Conservation (phyloP, 1,140 invertebrate species). For the Cydia splendana region DNA sequence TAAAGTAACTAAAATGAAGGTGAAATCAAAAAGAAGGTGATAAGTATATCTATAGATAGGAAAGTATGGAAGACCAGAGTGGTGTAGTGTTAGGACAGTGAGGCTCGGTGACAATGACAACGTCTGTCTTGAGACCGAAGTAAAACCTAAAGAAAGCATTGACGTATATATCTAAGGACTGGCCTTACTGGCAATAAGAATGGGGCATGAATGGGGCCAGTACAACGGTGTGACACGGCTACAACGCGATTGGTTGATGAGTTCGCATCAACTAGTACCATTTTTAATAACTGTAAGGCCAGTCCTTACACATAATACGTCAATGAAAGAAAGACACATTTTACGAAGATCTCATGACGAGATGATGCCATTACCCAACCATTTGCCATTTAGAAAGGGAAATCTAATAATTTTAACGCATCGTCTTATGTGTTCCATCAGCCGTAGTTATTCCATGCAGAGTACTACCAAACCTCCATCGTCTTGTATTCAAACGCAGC, state of each 20-base stretch:
- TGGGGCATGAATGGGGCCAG: too few relatives aligned
- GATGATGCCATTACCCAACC: not conserved
- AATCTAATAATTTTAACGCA: conserved; percentile 7
- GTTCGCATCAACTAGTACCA: too few relatives aligned
- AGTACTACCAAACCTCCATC: conserved; percentile 12
- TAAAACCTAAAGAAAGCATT: not conserved
- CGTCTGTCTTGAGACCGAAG: not conserved
- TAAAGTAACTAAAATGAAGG: conserved; percentile 36
- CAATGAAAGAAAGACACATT: not conserved
- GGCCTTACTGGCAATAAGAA: too few relatives aligned
- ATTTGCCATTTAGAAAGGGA: not conserved
- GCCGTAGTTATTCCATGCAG: not conserved
- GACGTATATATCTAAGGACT: too few relatives aligned
- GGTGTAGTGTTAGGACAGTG: conserved; percentile 49
- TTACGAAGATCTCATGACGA: not conserved
- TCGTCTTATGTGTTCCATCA: conserved; percentile 7
- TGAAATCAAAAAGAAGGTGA: conserved; percentile 42
- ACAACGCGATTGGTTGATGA: too few relatives aligned
- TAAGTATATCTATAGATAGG: conserved; percentile 43
- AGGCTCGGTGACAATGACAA: not conserved
- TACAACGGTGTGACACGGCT: too few relatives aligned
- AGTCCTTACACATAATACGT: too few relatives aligned
- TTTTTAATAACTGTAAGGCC: too few relatives aligned
- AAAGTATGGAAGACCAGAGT: conserved; percentile 55
- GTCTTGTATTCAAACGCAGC: conserved; percentile 21